Conservation (phyloP, 1,140 invertebrate genomes). For the Drosophila nasuta region DNA sequence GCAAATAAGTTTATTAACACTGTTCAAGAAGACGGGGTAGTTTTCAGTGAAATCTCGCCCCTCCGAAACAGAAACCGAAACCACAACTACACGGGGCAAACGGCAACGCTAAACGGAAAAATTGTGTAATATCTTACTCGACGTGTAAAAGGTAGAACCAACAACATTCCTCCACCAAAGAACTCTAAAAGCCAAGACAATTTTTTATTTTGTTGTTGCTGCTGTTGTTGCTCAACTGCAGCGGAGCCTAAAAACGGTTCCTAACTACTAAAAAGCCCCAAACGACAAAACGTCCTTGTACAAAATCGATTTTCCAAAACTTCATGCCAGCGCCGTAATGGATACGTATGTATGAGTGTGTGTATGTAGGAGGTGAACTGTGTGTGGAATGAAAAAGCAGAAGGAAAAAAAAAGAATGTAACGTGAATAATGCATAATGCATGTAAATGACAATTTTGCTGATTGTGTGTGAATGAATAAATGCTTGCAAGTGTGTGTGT, state of each 20-base stretch:
- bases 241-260: constrained; percentile 28
- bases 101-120: constrained; percentile 56
- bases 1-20: constrained; percentile 63
- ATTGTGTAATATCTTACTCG: constrained; percentile 74
- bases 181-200: constrained; percentile 29
- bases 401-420: constrained; percentile 1
- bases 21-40: constrained; percentile 64
- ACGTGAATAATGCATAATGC: constrained; percentile 16
- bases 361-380: constrained; percentile 9
- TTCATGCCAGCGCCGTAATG: constrained; percentile 73
- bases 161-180: too few species aligned
- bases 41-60: constrained; percentile 71
- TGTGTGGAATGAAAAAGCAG: constrained; percentile 6
- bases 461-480: not conserved
- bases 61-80: constrained; percentile 54
- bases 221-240: constrained; percentile 50
- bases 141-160: constrained; percentile 78
- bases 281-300: constrained; percentile 78
- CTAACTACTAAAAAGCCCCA: constrained; percentile 37
- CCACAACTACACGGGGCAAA: constrained; percentile 21
- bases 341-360: constrained; percentile 48
- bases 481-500: constrained; percentile 13
- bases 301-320: constrained; percentile 84
- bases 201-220: constrained; percentile 27
- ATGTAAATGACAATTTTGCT: not conserved